phyloP scores from a whole-genome alignment of 2,113 vertebrate genomes.

The Daboia siamensis region DNA sequence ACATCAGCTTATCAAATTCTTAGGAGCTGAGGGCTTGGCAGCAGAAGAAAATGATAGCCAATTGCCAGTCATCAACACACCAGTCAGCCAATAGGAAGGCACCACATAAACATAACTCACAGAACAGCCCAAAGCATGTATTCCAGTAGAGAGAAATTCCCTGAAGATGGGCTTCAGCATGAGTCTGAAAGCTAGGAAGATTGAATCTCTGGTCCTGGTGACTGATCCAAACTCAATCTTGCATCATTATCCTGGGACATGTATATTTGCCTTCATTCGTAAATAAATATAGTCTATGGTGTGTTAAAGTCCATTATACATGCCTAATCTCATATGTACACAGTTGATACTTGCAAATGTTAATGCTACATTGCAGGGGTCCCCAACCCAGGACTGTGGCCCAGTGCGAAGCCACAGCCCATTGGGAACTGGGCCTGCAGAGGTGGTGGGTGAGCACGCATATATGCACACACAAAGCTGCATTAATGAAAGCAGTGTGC shows the following conservation, averaged over 20 bases:
- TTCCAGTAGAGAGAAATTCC: background rate
- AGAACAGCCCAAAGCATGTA: background rate
- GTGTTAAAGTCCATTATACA: background rate
- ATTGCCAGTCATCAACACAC: background rate
- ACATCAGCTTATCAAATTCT: background rate
- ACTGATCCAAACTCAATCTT: background rate
- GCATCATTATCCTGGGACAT: background rate
- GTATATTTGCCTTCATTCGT: background rate
- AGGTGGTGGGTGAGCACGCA: background rate
- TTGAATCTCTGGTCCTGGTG: background rate
- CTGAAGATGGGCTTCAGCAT: background rate
- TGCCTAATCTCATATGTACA: background rate
- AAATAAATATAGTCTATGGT: slow-evolving; percentile 35
- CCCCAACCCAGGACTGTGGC: background rate
- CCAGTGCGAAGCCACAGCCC: background rate
- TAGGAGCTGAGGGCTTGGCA: background rate
- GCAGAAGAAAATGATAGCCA: background rate
- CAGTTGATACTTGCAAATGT: background rate
- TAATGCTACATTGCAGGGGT: background rate
- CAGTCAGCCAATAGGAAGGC: background rate
- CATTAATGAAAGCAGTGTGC: background rate
- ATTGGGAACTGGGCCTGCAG: background rate
- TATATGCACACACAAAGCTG: background rate
- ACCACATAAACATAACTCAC: background rate
- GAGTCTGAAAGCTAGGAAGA: background rate